Percentiles rank a stretch among this genome's conserved stretches.
Evolutionary conservation across 2,797 vertebrate genomes (phyloP).

Genomic region (Oryzias dopingdopingensis): DNA sequence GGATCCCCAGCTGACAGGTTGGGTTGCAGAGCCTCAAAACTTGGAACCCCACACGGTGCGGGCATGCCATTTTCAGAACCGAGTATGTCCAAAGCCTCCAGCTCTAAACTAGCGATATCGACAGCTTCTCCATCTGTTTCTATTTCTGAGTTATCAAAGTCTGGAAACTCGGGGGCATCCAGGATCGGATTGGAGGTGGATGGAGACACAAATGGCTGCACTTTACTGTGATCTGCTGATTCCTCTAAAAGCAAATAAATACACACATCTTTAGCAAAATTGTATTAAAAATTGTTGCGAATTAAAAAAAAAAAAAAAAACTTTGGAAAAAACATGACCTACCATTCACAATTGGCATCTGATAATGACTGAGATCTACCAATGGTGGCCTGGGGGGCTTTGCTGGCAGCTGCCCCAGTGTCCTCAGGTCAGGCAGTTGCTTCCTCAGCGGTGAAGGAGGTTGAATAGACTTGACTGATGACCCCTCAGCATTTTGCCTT

Average conservation of each 20-base stretch:
- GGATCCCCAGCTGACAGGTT: conserved; percentile 20
- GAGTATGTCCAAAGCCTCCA: conserved; percentile 48
- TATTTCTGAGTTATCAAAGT: conserved; percentile 61
- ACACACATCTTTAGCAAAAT: conserved; percentile 28
- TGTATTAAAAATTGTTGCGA: conserved; percentile 5
- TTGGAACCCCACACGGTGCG: not conserved
- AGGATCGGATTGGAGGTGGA: conserved; percentile 36
- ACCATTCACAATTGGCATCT: conserved; percentile 15
- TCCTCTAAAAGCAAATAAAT: conserved; percentile 47
- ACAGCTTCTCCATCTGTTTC: conserved; percentile 46
- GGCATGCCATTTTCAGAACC: conserved; percentile 21
- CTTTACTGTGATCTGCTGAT: conserved; percentile 10
- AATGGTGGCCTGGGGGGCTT: conserved; percentile 72
- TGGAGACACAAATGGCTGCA: conserved; percentile 20
- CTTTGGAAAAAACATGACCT: conserved; percentile 13
- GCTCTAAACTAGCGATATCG: conserved; percentile 53
- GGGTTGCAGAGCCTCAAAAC: conserved; percentile 20
- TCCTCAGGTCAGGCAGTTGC: conserved; percentile 51
- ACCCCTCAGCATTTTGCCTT: conserved; percentile 12
- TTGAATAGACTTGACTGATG: conserved; percentile 17
- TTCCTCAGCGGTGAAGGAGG: conserved; percentile 32
- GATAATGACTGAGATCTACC: conserved; percentile 60
- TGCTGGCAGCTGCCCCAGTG: conserved; percentile 42
- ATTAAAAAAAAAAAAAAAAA: conserved; percentile 16
- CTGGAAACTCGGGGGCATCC: conserved; percentile 63